Evolutionary conservation across 2,888 invertebrate genomes (phyloP), one percentile per base, ranked within the genome.

Genomic region (Hirtodrosophila alboralis): DNA sequence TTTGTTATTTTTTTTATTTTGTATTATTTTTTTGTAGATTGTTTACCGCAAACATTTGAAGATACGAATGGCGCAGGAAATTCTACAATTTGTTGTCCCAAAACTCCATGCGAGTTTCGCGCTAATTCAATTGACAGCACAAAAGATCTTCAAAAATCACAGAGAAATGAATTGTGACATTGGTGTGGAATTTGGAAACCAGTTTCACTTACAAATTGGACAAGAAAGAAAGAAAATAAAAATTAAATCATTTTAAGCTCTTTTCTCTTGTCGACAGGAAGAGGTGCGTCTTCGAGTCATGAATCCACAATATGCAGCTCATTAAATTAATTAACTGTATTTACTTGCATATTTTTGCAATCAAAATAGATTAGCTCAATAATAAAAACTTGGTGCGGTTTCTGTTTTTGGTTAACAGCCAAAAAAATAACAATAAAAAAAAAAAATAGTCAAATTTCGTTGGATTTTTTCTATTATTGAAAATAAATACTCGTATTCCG

Each of bases 61-160:
- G 78, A 81, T 75, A 75, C 45, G 58, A 31, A 26, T 44, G 33
- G 34, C 36, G 33, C 27, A 8, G 40, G 36, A 52, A 67, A 59
- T 53, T 80, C 80, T 40, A 68, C 53, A 64, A 38, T 34, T 40
- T 33, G n/a, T 43, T 31, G 27, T 5, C 18, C 18, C 28, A 33
- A 21, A 59, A 58, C 51, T 62, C 23, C 44, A 54, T 21, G 34
- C 40, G 44, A 60, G 54, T 66, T n/a, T 61, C 41, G 65, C 68
- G 79, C 75, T 85, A 78, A 79, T 79, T 79, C 83, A 85, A 79
- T 79, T 79, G 79, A 84, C 75, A 78, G 57, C 72, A 71, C 48
- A 81, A 63, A 71, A 65, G 66, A 65, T 14, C 40, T n/a, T 44
- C 10, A 8, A 58, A 58, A 41, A 38, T 21, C 33, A 45, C 40